Evolutionary conservation across 2,888 invertebrate species (phyloP).

Genomic region (Amiota communis): DNA sequence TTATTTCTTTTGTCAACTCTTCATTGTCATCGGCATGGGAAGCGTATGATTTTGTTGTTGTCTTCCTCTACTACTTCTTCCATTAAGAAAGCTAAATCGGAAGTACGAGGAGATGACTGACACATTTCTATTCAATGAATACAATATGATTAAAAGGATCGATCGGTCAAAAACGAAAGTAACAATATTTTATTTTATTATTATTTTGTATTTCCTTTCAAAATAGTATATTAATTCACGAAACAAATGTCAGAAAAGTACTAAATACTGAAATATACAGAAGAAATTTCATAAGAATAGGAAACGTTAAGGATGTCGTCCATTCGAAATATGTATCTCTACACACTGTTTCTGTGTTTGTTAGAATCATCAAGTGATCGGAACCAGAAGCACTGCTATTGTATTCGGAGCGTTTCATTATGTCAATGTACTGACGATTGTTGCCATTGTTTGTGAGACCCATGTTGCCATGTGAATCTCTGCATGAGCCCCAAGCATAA

Average conservation of each 20-base stretch:
- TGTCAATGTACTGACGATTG: conserved; percentile 77
- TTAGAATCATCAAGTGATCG: conserved; percentile 91
- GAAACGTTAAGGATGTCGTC: no score
- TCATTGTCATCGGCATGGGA: conserved; percentile 9
- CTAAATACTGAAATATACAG: no score
- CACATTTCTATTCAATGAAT: conserved; percentile 2
- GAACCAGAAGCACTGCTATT: conserved; percentile 91
- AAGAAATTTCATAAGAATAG: no score
- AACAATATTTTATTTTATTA: not conserved
- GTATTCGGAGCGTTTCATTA: conserved; percentile 79
- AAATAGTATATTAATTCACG: no score
- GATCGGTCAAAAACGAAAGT: not conserved
- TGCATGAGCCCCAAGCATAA: conserved; percentile 93
- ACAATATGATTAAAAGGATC: not conserved
- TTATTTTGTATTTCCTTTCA: no score
- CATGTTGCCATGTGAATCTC: conserved; percentile 94
- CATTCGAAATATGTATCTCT: no score
- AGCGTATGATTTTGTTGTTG: conserved; percentile 40
- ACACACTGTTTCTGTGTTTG: conserved; percentile 75
- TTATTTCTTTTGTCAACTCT: no score
- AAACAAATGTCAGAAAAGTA: no score
- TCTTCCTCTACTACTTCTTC: conserved; percentile 60
- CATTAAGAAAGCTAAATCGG: conserved; percentile 40
- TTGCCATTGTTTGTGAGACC: conserved; percentile 82
- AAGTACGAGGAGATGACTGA: not conserved